Base-by-base conservation (phyloP, 2,888 invertebrate species). In the Drosophila niveifrons region DNA sequence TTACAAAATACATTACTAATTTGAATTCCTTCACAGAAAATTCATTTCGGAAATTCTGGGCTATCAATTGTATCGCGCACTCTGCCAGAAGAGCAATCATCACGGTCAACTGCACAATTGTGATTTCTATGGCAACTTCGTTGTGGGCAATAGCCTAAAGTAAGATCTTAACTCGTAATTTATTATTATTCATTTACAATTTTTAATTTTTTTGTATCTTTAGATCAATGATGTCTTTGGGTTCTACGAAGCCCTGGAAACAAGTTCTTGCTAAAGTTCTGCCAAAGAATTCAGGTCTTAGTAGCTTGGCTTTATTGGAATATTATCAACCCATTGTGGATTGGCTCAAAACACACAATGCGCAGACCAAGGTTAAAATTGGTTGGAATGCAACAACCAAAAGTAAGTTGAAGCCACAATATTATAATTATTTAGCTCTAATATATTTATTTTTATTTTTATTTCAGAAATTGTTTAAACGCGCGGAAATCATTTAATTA, bases 21-120 rank as follows among this genome's bases (percentile, higher is more conserved):
- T 28, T 3, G 0, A 2, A 0, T 13, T 17, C 0, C 31, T 65
- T 93, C 92, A 1, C 90, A 95, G 96, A 84, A 96, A 96, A 91
- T 96, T 95, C 91, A 95, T 97, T 3, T 96, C 96, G 15, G 95
- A 94, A 90, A 94, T 98, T 28, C 93, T 98, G 36, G 97, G 98
- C 91, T 96, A 96, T 93, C 96, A 96, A 88, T 95, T 96, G 91
- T 95, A 96, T 89, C 94, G 95, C n/a, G 93, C 95, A 0, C 93
- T 96, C n/a, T 96, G 96, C 88, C 94, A 94, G 77, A 94, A 95
- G 73, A 96, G 96, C 3, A 95, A 95, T 0, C 94, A 97, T 90
- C 95, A 95, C 0, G 93, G 94, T 4, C 95, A 95, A 7, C 93
- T 98, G 7, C 95, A 97, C 63, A 94, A 96, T 83, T 98, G 98